These are phyloP conservation scores for Allochrocebus solatus DNA, from an alignment of 2,797 vertebrate genomes.

Conservation along the genomic window DNA sequence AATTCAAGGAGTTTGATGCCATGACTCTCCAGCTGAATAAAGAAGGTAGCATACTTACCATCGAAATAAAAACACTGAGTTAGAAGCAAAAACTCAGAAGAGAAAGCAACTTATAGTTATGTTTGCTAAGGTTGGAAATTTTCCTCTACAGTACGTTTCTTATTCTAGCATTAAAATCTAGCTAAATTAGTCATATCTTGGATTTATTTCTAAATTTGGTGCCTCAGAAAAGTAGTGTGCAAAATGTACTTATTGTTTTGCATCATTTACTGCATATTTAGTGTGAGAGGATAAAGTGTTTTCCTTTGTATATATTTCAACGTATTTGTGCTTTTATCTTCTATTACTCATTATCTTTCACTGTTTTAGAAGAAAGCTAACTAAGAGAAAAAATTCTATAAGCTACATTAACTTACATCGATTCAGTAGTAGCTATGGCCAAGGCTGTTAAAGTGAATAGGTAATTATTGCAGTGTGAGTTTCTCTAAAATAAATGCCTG, in stretches of 20 bases:
- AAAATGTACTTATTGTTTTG: conserved; percentile 55
- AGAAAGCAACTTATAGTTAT: not conserved
- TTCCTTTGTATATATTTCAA: not conserved
- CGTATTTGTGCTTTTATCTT: conserved; percentile 31
- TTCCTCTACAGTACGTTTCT: not conserved
- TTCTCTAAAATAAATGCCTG: conserved; percentile 23
- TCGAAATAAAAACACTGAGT: not conserved
- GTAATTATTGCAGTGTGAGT: not conserved
- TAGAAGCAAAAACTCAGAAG: not conserved
- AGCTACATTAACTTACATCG: conserved; percentile 54
- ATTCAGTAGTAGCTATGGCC: conserved; percentile 39
- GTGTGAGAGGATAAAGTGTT: conserved; percentile 37
- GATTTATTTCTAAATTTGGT: conserved; percentile 56
- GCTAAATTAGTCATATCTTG: conserved; percentile 34
- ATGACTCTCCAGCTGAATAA: not conserved
- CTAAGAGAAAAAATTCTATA: conserved; percentile 17
- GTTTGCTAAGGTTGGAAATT: conserved; percentile 41
- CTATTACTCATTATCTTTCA: conserved; percentile 31
- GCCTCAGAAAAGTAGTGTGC: not conserved
- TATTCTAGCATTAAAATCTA: conserved; percentile 53
- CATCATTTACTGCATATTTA: conserved; percentile 59
- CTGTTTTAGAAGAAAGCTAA: conserved; percentile 52
- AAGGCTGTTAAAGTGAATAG: conserved; percentile 47
- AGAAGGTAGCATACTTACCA: not conserved
- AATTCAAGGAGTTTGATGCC: conserved; percentile 8